These are phyloP conservation scores for Siniperca obscura DNA, from an alignment of 2,797 vertebrate genomes.

Conservation along the genomic window DNA sequence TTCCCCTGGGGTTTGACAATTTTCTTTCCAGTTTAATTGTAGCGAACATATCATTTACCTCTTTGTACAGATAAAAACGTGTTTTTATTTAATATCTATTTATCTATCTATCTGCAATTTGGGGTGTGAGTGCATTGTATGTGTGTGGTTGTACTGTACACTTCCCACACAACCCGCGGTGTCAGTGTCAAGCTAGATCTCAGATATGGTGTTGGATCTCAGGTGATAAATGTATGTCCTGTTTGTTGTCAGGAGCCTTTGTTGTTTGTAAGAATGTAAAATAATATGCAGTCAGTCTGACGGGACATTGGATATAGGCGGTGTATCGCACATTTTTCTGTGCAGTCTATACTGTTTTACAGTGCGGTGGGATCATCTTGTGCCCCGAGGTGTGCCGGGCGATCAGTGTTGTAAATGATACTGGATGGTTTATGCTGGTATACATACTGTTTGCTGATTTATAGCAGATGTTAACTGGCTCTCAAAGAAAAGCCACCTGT, in stretches of 20 bases:
- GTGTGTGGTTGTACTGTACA: slow-evolving; percentile 44
- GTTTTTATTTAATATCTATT: too few species aligned
- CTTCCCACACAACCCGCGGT: slow-evolving; percentile 4
- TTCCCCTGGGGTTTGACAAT: slow-evolving; percentile 28
- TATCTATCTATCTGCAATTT: neutral
- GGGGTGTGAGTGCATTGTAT: neutral
- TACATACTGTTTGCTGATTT: neutral
- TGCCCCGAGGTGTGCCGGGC: slow-evolving; percentile 5
- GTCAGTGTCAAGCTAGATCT: slow-evolving; percentile 54
- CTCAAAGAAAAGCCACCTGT: neutral
- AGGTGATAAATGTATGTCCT: slow-evolving; percentile 39
- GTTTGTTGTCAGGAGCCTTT: slow-evolving; percentile 14
- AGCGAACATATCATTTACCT: neutral
- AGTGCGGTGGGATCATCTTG: slow-evolving; percentile 19
- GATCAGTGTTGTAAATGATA: slow-evolving; percentile 37
- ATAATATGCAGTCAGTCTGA: neutral
- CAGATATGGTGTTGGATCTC: slow-evolving; percentile 55
- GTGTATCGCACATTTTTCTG: neutral
- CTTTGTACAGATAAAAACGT: neutral
- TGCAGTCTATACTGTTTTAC: slow-evolving; percentile 32
- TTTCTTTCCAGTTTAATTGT: neutral
- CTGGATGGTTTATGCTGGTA: slow-evolving; percentile 35
- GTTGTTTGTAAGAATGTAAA: neutral
- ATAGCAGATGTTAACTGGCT: neutral
- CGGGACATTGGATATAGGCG: neutral